phyloP scores from a whole-genome alignment of 1,140 invertebrate genomes.

The Tribolium castaneum region DNA sequence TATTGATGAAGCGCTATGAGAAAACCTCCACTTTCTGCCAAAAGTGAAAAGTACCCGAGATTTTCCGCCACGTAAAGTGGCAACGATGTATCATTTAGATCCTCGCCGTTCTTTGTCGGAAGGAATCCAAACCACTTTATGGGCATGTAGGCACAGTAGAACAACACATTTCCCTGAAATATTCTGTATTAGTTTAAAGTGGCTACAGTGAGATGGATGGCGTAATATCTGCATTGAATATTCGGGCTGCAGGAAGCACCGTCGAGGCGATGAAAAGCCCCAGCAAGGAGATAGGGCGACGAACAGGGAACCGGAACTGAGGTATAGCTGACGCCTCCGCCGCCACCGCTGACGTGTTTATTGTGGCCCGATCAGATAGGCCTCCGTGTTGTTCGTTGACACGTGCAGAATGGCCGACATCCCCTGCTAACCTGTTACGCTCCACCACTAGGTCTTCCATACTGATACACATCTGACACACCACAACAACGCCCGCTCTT shows the following conservation, averaged over 20 bases:
- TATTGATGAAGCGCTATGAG: no score
- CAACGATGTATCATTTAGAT: background rate
- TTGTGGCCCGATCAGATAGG: conserved; percentile 42
- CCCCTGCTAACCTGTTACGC: conserved; percentile 44
- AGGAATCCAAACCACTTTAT: background rate
- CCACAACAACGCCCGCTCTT: background rate
- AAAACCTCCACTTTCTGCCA: no score
- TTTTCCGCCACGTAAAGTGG: background rate
- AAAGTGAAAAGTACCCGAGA: background rate
- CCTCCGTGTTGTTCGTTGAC: conserved; percentile 42
- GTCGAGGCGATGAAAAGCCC: conserved; percentile 6
- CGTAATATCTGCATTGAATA: conserved; percentile 29
- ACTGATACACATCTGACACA: conserved; percentile 35
- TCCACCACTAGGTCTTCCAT: conserved; percentile 33
- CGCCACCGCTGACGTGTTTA: conserved; percentile 43
- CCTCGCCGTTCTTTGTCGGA: background rate
- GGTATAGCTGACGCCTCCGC: conserved; percentile 33
- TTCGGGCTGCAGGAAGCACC: conserved; percentile 32
- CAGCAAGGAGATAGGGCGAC: conserved; percentile 6
- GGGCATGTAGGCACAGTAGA: background rate
- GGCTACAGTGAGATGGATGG: conserved; percentile 28
- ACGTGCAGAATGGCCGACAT: conserved; percentile 45
- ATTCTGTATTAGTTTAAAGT: conserved; percentile 11
- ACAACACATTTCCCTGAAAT: conserved; percentile 23
- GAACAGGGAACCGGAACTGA: conserved; percentile 37